Percentiles rank a stretch among this genome's conserved stretches.
Evolutionary conservation across 1,140 invertebrate genomes (phyloP).

Genomic region (Centruroides vittatus): DNA sequence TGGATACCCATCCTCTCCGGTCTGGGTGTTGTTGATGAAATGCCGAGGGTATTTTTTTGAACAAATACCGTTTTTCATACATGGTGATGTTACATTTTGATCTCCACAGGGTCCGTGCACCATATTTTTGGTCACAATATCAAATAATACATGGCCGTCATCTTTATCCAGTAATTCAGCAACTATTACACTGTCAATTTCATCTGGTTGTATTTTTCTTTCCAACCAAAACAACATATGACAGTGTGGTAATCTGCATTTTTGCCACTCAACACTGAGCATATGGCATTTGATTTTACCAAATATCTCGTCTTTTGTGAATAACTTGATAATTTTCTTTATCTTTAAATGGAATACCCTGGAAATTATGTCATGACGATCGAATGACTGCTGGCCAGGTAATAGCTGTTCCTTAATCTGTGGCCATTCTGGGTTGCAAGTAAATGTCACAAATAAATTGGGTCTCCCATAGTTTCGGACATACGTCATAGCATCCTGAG

Average conservation of each 20-base stretch:
- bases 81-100: not conserved
- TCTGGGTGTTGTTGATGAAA: not conserved
- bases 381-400: constrained; percentile 11
- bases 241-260: constrained; percentile 13
- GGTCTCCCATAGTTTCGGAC: constrained; percentile 32
- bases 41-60: constrained; percentile 2
- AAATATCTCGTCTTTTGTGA: not conserved
- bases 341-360: too few relatives aligned
- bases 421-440: constrained; percentile 31
- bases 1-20: not conserved
- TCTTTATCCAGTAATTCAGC: constrained; percentile 9
- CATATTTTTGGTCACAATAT: not conserved
- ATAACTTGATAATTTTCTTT: too few relatives aligned
- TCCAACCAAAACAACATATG: constrained; percentile 12
- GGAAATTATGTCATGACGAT: not conserved
- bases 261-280: constrained; percentile 2
- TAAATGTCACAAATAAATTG: constrained; percentile 35
- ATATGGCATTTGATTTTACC: not conserved
- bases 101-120: too few relatives aligned
- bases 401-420: constrained; percentile 23
- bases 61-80: not conserved
- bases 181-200: constrained; percentile 11
- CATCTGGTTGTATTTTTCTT: constrained; percentile 6
- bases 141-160: constrained; percentile 1
- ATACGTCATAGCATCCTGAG: too few relatives aligned